A percentile compares a stretch with the other conserved stretches of the same genome.
Conservation (phyloP, 1,140 invertebrate species). For the Drosophila ananassae region DNA sequence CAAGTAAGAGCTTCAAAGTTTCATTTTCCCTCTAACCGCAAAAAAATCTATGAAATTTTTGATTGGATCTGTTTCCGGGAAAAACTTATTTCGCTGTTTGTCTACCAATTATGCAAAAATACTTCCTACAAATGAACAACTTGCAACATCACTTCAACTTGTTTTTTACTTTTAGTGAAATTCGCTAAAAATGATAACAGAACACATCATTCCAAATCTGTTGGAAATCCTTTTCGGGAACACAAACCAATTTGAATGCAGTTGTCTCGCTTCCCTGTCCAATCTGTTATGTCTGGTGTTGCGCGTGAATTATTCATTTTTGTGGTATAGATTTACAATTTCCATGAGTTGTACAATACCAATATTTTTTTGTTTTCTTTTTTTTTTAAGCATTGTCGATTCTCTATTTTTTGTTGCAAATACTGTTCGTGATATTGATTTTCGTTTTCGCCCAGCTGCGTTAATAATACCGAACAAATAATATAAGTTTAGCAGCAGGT, state of each 20-base stretch:
- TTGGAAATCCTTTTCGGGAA: constrained; percentile 32
- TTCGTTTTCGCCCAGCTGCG: constrained; percentile 31
- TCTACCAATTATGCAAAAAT: constrained; percentile 32
- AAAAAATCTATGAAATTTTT: constrained; percentile 22
- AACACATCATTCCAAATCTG: not conserved
- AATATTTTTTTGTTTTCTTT: constrained; percentile 29
- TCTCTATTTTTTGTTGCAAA: constrained; percentile 43
- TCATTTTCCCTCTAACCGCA: constrained; percentile 22
- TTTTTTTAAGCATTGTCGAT: constrained; percentile 4
- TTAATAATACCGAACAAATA: constrained; percentile 57
- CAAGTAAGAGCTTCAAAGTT: constrained; percentile 39
- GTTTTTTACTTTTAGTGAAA: not conserved
- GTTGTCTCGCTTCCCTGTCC: constrained; percentile 16
- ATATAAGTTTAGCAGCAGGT: constrained; percentile 56
- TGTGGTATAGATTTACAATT: constrained; percentile 74
- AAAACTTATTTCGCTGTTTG: constrained; percentile 28
- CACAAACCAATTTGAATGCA: constrained; percentile 43
- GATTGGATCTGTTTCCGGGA: constrained; percentile 37
- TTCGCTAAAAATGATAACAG: not conserved
- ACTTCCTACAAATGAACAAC: constrained; percentile 6
- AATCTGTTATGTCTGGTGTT: constrained; percentile 35
- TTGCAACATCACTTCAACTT: not conserved
- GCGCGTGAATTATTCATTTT: constrained; percentile 71
- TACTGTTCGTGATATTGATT: constrained; percentile 37
- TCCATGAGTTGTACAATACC: constrained; percentile 42